Percentiles rank a stretch among this genome's conserved stretches.
phyloP scores from a whole-genome alignment of 2,888 invertebrate genomes.

The Polydrusus cervinus region DNA sequence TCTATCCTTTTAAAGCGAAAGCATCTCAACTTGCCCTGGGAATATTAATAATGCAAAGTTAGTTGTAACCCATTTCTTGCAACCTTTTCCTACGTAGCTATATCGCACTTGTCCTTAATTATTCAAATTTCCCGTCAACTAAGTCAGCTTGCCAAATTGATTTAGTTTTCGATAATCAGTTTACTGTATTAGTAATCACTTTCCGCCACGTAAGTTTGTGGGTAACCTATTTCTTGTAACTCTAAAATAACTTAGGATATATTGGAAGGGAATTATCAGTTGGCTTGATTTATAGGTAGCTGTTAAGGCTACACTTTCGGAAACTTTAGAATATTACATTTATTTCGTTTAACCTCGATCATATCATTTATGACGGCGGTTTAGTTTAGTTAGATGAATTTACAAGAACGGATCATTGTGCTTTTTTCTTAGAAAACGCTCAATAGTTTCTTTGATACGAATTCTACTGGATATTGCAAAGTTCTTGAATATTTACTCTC shows the following conservation, averaged over 20 bases:
- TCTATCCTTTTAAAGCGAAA: too few species aligned
- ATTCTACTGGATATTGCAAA: too few species aligned
- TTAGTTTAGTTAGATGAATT: too few species aligned
- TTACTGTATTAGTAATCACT: conserved; percentile 12
- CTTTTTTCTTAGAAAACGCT: too few species aligned
- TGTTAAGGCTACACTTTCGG: too few species aligned
- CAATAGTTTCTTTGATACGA: too few species aligned
- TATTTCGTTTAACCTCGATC: too few species aligned
- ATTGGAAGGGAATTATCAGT: not conserved
- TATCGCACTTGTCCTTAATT: conserved; percentile 1
- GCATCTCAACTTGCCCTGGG: too few species aligned
- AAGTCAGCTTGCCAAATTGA: conserved; percentile 14
- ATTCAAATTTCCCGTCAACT: conserved; percentile 15
- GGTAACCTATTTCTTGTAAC: not conserved
- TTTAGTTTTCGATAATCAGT: conserved; percentile 18
- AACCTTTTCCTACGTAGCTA: not conserved
- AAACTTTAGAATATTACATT: too few species aligned
- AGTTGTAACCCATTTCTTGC: not conserved
- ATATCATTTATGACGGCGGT: too few species aligned
- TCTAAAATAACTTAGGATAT: not conserved
- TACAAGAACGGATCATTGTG: too few species aligned
- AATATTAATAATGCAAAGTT: conserved; percentile 1
- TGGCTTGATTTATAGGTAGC: not conserved
- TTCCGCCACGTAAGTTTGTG: not conserved
- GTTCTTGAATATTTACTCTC: too few species aligned